phyloP scores from a whole-genome alignment of 2,888 invertebrate genomes.

The Dinocampus coccinellae region DNA sequence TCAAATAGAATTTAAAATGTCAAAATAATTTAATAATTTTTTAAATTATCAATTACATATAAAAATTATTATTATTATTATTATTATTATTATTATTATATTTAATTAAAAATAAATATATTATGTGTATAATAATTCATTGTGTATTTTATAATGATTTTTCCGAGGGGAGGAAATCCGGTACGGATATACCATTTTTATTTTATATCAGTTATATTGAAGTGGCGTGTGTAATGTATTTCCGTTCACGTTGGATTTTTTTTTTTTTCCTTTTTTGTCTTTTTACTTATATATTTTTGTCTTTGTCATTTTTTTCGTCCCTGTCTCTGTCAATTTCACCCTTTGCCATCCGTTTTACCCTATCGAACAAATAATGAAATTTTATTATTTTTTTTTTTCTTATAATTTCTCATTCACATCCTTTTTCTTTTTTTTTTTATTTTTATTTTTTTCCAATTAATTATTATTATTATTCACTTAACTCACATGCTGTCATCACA shows the following conservation, averaged over 20 bases:
- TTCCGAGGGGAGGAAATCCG: conserved; percentile 64
- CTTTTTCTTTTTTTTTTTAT: too few species aligned
- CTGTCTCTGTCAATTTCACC: not conserved
- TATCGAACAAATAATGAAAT: too few species aligned
- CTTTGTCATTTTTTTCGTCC: too few species aligned
- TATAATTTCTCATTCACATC: too few species aligned
- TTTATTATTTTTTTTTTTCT: too few species aligned
- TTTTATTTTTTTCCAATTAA: not conserved
- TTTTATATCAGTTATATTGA: conserved; percentile 21
- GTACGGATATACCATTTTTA: conserved; percentile 63
- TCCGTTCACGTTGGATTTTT: not conserved
- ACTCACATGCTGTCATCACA: not conserved
- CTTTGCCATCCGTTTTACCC: too few species aligned
- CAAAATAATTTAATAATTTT: too few species aligned
- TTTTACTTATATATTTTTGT: not conserved
- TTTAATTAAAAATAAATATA: not conserved
- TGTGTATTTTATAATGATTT: not conserved
- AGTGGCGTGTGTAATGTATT: conserved; percentile 19
- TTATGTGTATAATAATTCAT: not conserved
- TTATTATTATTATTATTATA: too few species aligned
- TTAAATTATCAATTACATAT: too few species aligned
- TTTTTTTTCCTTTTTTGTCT: not conserved
- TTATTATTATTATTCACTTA: not conserved
- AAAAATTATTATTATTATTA: too few species aligned
- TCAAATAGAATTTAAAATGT: too few species aligned